phyloP scores from a whole-genome alignment of 1,140 invertebrate species.

The Monochamus saltuarius region DNA sequence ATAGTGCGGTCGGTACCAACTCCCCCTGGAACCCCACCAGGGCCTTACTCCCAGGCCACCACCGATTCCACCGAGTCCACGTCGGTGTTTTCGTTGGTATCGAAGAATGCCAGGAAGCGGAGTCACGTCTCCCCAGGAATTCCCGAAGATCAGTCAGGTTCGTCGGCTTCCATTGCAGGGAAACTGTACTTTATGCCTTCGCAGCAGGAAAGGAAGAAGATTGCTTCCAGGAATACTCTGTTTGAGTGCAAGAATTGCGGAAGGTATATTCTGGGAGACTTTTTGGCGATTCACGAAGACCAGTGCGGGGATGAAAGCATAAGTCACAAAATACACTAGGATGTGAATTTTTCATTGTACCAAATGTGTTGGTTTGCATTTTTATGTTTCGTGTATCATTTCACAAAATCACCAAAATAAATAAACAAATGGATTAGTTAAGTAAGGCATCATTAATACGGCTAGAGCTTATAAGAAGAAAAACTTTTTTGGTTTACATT shows the following conservation, averaged over 20 bases:
- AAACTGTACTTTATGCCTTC: not conserved
- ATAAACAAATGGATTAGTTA: too few relatives aligned
- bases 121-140: not conserved
- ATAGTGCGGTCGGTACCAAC: conserved; percentile 8
- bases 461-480: too few relatives aligned
- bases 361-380: not conserved
- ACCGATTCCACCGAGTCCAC: not conserved
- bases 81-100: not conserved
- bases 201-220: conserved; percentile 5
- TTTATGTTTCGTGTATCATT: conserved; percentile 4
- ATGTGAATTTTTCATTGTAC: not conserved
- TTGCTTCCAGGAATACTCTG: conserved; percentile 10
- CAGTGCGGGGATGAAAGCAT: conserved; percentile 16
- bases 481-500: too few relatives aligned
- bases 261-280: conserved; percentile 30
- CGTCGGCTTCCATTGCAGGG: not conserved
- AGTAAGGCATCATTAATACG: too few relatives aligned
- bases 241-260: conserved; percentile 24
- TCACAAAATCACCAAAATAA: conserved; percentile 2
- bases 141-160: not conserved
- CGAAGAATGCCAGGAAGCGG: not conserved
- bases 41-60: not conserved
- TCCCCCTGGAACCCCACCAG: not conserved
- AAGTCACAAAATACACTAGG: not conserved
- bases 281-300: conserved; percentile 25